Base-by-base conservation (phyloP, 2,888 invertebrate genomes). In the Rhorus exstirpatorius region DNA sequence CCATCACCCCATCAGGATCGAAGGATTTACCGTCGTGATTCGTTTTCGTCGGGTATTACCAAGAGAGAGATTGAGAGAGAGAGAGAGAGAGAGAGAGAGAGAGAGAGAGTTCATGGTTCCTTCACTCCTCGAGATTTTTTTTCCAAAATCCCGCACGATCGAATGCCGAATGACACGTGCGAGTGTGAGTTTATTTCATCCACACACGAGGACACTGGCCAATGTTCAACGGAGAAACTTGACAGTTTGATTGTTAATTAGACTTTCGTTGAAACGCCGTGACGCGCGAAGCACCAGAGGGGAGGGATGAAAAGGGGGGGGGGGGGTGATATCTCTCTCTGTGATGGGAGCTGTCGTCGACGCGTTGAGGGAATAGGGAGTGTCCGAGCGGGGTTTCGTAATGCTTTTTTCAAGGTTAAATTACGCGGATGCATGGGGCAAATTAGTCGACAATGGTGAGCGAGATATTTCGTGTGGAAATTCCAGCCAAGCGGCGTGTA, bases 201-300 rank as follows among this genome's bases (percentile, higher is more conserved):
- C n/a, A n/a, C n/a, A n/a, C n/a, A n/a, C n/a, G n/a, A n/a, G n/a
- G n/a, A n/a, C n/a, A n/a, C n/a, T n/a, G n/a, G n/a, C n/a, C n/a
- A 61, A 49, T 75, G 17, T 12, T 1, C 12, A 46, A 60, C 35
- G 35, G 68, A n/a, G 26, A 68, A 68, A 51, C 26, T 17, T 65
- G 65, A 75, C 58, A 72, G 61, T 74, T 76, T 31, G 71, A 76
- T 81, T 61, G 75, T 76, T 81, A 65, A 81, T 81, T 76, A 60
- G 76, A 76, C 46, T 81, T 49, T 51, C 31, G 31, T 44, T 31
- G 61, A 67, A 53, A 49, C 17, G 44, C 12, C 31, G 31, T 31
- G 6, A 31, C 31, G 6, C 31, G 6, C 31, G 31, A n/a, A n/a
- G 31, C 3, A 31, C 31, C 3, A 31, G 63, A n/a, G 41, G 44